Base-by-base conservation (phyloP, 2,888 invertebrate genomes). In the Pseudeuparius sepicola region DNA sequence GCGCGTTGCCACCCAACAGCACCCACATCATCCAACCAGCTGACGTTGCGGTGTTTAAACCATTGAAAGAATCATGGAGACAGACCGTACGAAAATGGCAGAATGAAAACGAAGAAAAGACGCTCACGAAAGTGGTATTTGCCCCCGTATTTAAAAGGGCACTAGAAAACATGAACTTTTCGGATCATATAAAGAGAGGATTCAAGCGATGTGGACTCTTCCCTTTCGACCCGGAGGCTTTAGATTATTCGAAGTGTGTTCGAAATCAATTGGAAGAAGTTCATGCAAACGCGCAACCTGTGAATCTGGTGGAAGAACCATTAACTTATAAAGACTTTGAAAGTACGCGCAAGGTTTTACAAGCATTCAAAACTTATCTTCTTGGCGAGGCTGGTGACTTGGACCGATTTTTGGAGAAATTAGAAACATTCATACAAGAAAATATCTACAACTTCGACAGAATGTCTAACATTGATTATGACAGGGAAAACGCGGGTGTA, bases 51-150 rank as follows among this genome's bases (percentile, higher is more conserved):
- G 46, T 54, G 13, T 54, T 54, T 37, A 41, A 45, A 9, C 50
- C 51, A 5, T 35, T 54, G 15, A 55, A 55, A 35, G 39, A 36
- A 5, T 40, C 49, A 20, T 55, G 51, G 51, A 43, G 51, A 43
- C 41, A 48, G 28, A 43, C 45, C 15, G 45, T 49, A 5, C 32
- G 44, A 31, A 36, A 36, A 4, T 46, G 45, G 43, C 47, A 48
- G 20, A 14, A 31, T 17, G 45, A 49, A 41, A 45, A 45, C 31
- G 24, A 28, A 4, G 44, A 46, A 16, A 34, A 29, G 20, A 17
- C 24, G 6, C 15, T 53, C 7, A 49, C 50, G 20, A 55, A 52
- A 46, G 11, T 37, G 13, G 45, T 44, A 4, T 54, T 56, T 41
- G 44, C 43, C 27, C 40, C 45, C 16, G 20, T 51, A 15, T 45